Base-by-base conservation (phyloP, 2,113 vertebrate genomes). In the Plecturocebus donacophilus region DNA sequence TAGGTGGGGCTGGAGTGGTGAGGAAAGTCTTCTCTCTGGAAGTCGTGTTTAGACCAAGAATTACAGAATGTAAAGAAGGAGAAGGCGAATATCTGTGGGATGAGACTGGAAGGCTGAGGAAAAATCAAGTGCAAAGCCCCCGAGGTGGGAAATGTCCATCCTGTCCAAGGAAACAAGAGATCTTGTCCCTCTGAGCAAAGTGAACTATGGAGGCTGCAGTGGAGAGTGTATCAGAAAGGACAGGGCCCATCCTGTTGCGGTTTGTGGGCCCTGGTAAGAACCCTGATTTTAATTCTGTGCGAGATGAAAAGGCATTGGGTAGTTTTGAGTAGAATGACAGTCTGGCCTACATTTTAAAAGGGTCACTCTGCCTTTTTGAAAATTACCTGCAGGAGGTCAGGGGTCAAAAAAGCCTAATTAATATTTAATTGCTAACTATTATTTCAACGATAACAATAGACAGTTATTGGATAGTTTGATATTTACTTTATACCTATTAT, bases 71-170 rank as follows among this genome's bases (percentile, higher is more conserved):
- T 20, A n/a, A 94, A 38, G 10, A 75, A 35, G 5, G 27, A 64
- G 19, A 2, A 25, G 14, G 30, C 21, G 38, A 8, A 2, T 68
- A 38, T 61, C 38, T 11, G 3, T 52, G 32, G 25, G 23, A 45
- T 45, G 16, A 75, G 2, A 25, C 13, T 25, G 12, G 19, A 16
- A 38, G 80, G 20, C 5, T 49, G 8, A 92, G 68, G 40, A 12
- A 30, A n/a, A 6, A 23, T 25, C 11, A 32, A 68, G 3, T 92
- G 85, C 66, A 66, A 83, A 87, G 9, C 30, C 25, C n/a, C 23
- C 2, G n/a, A 40, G 42, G 9, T 10, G 0, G 4, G 14, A 1
- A 19, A 0, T 23, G 0, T 27, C 79, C 70, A 32, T 5, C 25
- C 30, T 21, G 2, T 79, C 73, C 68, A 47, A 42, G 54, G 25